Evolutionary conservation across 2,888 invertebrate species (phyloP).

Genomic region (Athalia cordata): DNA sequence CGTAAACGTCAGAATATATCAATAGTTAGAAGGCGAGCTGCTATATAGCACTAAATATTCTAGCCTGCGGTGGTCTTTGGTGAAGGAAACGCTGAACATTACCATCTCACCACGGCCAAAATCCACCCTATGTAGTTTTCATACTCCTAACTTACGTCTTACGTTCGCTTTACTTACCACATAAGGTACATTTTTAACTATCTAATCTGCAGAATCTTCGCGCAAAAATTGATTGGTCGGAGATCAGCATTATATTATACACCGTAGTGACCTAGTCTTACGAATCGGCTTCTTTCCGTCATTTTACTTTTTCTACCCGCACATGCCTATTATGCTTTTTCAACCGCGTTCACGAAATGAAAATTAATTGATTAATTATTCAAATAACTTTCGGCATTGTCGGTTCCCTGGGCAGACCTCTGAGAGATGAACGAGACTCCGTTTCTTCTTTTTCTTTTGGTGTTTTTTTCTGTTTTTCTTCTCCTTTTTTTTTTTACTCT

Average conservation of each 20-base stretch:
- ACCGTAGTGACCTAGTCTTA: conserved; percentile 21
- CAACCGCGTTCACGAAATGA: background rate
- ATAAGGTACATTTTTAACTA: background rate
- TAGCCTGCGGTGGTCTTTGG: conserved; percentile 24
- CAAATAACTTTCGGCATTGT: conserved; percentile 14
- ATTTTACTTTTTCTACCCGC: background rate
- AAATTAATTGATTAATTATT: conserved; percentile 39
- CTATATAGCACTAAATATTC: conserved; percentile 38
- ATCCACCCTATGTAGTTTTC: background rate
- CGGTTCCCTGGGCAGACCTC: background rate
- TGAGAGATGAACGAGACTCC: background rate
- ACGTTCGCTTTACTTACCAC: background rate
- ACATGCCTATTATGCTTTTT: background rate
- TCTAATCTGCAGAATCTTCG: conserved; percentile 5
- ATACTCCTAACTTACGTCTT: too few relatives aligned
- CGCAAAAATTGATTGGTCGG: conserved; percentile 36
- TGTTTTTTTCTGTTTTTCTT: background rate
- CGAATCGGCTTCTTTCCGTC: conserved; percentile 21
- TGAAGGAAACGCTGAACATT: background rate
- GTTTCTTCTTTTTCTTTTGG: background rate
- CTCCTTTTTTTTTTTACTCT: background rate
- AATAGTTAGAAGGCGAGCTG: conserved; percentile 56
- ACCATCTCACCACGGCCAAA: background rate
- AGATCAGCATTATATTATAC: background rate
- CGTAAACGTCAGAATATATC: conserved; percentile 71